Evolutionary conservation across 1,140 invertebrate genomes (phyloP), one percentile per base, ranked within the genome.

Genomic region (Drosophila lowei): DNA sequence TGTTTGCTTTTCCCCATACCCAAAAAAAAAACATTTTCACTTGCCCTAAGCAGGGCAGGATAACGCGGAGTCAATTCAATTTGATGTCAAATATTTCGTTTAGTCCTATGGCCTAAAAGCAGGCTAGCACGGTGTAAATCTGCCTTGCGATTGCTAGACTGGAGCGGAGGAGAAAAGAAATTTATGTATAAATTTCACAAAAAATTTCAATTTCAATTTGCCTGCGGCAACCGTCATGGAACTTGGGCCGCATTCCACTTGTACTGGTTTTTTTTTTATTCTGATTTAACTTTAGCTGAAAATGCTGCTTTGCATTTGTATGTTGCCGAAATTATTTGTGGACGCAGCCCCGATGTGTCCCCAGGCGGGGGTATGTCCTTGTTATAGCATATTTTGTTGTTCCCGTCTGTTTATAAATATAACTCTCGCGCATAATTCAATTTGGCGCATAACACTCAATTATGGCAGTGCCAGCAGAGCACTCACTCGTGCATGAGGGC

Each of bases 131-230:
- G 16, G 25, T 43, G 16, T 21, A 72, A 72, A 62, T 72, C 72
- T 54, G 13, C 30, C 30, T 9, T 9, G 30, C 30, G 2, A 3
- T 3, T 30, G 30, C 30, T 7, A 2, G 3, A 30, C 8, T 30
- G 1, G 6, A 2, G 28, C 28, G 7, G 7, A 28, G 6, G 21
- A 3, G 44, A 11, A 23, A 7, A 23, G 46, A 47, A 58, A 58
- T 38, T 43, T 41, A 60, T 56, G 50, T 52, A 57, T 55, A 57
- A 44, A 71, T 49, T 64, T 64, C 50, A 47, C 44, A 64, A 42
- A 52, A 68, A 63, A 85, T 85, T 84, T 79, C 73, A 85, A 85
- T 80, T 85, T 72, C 54, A 57, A 54, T 84, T 50, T 43, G 44
- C 75, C 21, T 7, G 5, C 46, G 62, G 57, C 52, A 47, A 46